These are phyloP conservation scores for Scomber scombrus DNA, from an alignment of 2,113 vertebrate genomes.

Conservation along the genomic window DNA sequence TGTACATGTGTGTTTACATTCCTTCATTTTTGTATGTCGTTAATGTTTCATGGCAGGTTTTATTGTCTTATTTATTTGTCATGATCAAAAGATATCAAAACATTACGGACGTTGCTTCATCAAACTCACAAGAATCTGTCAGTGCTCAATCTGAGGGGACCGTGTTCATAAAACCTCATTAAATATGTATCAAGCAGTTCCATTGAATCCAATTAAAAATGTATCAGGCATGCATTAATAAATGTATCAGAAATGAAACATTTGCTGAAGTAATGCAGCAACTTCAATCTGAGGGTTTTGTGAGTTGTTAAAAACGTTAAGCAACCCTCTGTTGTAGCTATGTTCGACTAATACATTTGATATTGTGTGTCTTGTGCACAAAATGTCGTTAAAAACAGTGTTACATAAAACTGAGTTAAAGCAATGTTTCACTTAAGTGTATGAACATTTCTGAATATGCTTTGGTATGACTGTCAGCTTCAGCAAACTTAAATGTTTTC, in stretches of 20 bases:
- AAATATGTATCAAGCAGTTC: constrained; percentile 66
- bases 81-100: constrained; percentile 37
- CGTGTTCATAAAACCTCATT: constrained; percentile 61
- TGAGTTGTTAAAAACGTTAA: constrained; percentile 41
- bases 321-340: constrained; percentile 22
- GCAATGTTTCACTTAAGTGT: constrained; percentile 64
- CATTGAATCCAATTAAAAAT: constrained; percentile 74
- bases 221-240: constrained; percentile 73
- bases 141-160: constrained; percentile 45
- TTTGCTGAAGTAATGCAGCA: constrained; percentile 59
- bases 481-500: not conserved
- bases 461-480: constrained; percentile 19
- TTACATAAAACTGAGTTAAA: constrained; percentile 26
- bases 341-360: constrained; percentile 26
- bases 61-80: constrained; percentile 65
- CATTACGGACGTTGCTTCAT: constrained; percentile 39
- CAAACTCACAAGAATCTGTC: constrained; percentile 43
- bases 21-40: constrained; percentile 53
- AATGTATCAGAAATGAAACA: constrained; percentile 66
- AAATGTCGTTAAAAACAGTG: constrained; percentile 26
- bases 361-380: constrained; percentile 45
- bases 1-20: constrained; percentile 55
- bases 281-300: constrained; percentile 56
- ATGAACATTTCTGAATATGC: constrained; percentile 34
- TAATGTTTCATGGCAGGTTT: constrained; percentile 17